These are phyloP conservation scores for Erannis defoliaria DNA, from an alignment of 2,888 invertebrate species.

Conservation along the genomic window DNA sequence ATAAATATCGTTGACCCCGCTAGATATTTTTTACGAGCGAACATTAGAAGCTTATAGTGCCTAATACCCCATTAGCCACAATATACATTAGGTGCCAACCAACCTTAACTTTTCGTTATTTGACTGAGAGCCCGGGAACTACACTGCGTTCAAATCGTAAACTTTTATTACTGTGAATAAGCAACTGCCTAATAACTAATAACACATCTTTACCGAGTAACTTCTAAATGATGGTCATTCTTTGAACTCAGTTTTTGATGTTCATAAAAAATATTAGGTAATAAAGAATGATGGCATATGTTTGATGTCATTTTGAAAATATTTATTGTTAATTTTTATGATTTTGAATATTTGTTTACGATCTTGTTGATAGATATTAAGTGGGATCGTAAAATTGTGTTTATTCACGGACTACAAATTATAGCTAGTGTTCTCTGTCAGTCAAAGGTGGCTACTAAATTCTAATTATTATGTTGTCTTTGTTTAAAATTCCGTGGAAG, in stretches of 20 bases:
- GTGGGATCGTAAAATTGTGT: conserved; percentile 31
- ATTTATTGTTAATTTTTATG: conserved; percentile 45
- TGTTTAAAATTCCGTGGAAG: no score
- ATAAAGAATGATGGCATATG: conserved; percentile 44
- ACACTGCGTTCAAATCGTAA: conserved; percentile 52
- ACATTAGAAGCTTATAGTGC: conserved; percentile 19
- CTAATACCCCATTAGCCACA: conserved; percentile 29
- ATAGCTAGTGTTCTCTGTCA: neutral
- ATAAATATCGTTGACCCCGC: conserved; percentile 13
- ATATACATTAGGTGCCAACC: conserved; percentile 36
- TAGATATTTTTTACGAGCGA: conserved; percentile 22
- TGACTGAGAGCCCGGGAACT: conserved; percentile 20
- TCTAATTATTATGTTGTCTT: no score
- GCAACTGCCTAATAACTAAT: conserved; percentile 50
- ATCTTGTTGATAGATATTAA: conserved; percentile 43
- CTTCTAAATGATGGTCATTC: conserved; percentile 45
- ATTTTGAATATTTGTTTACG: conserved; percentile 42
- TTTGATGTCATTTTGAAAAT: conserved; percentile 45
- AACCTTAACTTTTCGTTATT: conserved; percentile 49
- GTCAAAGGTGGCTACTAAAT: neutral
- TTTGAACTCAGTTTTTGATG: conserved; percentile 45
- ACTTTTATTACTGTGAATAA: conserved; percentile 59
- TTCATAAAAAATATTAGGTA: conserved; percentile 43
- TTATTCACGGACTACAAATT: conserved; percentile 21
- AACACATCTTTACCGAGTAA: conserved; percentile 49